Evolutionary conservation across 2,797 vertebrate species (phyloP), one percentile per base, ranked within the genome.

Genomic region (Mallotus villosus): DNA sequence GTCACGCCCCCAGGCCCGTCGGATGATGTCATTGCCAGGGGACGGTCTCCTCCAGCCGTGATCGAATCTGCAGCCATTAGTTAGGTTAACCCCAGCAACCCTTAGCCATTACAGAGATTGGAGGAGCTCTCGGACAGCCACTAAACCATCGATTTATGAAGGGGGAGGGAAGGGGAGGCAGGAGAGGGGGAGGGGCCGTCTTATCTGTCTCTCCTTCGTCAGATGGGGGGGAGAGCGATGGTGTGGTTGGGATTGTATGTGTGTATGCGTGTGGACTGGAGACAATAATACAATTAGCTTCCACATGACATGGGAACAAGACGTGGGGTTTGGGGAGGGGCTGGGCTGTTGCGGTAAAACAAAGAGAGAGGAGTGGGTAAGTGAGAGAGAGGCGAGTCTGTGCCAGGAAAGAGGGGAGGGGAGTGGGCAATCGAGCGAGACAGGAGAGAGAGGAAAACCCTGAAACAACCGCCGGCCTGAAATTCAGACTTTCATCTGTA

Each of bases 131-230:
- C 80, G 81, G 77, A 75, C 77, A 19, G 59, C 41, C 32, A 79
- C 85, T 82, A 86, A 79, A 46, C 70, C 73, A 91, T 87, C 67
- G 82, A 92, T 91, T 90, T 86, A 71, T 75, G 83, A 88, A 88
- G 81, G 74, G 63, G 51, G 55, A 51, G 29, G 61, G 64, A 41
- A 61, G 32, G 41, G 17, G 61, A 67, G 62, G 21, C 11, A 12
- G 19, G 37, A 58, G 37, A 59, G 76, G 60, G 27, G 60, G 61
- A 8, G 9, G 41, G 41, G 14, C 34, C 22, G 9, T 46, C 3
- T 34, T 22, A 9, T 46, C 63, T 66, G 5, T 27, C n/a, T 66
- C 22, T 22, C 11, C 46, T 22, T 5, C 12, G 11, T 41, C 12
- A 22, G 8, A 12, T 67, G 41, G 24, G 16, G 37, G 37, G 37